Conservation (phyloP, 2,888 invertebrate species). For the Seira sanloemensis region DNA sequence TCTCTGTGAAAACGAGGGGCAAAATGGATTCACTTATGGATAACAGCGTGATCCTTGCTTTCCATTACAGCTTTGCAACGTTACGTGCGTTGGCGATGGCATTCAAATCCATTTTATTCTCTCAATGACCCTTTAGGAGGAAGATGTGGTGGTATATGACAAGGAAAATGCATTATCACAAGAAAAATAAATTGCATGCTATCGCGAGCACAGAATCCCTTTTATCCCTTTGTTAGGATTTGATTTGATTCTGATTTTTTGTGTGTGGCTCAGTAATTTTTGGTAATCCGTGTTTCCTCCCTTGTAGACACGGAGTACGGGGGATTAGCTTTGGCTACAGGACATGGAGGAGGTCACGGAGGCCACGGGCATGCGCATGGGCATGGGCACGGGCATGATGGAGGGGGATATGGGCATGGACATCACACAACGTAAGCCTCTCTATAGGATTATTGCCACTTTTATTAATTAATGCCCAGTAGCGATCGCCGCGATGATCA, state of each 20-base stretch:
- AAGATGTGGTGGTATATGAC: slow-evolving; percentile 26
- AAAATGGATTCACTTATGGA: background rate
- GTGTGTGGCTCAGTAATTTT: too few relatives aligned
- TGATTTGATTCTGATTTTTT: slow-evolving; percentile 17
- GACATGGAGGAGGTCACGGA: slow-evolving; percentile 44
- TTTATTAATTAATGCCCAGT: slow-evolving; percentile 10
- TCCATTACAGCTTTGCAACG: too few relatives aligned
- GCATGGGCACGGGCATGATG: slow-evolving; percentile 38
- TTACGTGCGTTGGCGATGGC: too few relatives aligned
- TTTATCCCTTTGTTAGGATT: slow-evolving; percentile 18
- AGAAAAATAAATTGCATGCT: slow-evolving; percentile 7
- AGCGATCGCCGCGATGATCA: slow-evolving; percentile 1
- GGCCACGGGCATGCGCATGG: slow-evolving; percentile 43
- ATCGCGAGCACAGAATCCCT: too few relatives aligned
- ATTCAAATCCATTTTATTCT: background rate
- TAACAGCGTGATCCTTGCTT: background rate
- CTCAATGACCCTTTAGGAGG: background rate
- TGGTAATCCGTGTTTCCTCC: slow-evolving; percentile 25
- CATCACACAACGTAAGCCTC: slow-evolving; percentile 44
- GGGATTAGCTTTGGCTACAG: slow-evolving; percentile 59
- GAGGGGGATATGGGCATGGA: slow-evolving; percentile 48
- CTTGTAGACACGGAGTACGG: slow-evolving; percentile 52
- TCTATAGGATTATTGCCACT: background rate
- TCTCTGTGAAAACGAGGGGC: background rate
- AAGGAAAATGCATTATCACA: slow-evolving; percentile 55